phyloP scores from a whole-genome alignment of 2,888 invertebrate genomes.

The Ornithoptera alexandrae region DNA sequence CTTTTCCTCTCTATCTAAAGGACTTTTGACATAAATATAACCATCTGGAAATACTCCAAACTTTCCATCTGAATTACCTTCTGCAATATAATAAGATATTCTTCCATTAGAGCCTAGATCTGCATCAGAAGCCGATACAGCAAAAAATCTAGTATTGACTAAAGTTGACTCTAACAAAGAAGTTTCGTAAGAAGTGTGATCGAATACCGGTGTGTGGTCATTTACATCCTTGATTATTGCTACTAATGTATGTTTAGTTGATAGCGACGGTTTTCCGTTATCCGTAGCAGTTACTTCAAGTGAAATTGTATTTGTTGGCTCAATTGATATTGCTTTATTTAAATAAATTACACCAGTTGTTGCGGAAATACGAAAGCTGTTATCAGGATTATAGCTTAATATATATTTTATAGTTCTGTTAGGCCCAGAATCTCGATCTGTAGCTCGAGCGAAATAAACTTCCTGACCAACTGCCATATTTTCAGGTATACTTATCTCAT shows the following conservation, averaged over 20 bases:
- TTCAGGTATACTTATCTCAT: constrained; percentile 89
- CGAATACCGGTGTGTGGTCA: constrained; percentile 96
- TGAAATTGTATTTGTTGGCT: constrained; percentile 85
- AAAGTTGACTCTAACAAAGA: constrained; percentile 93
- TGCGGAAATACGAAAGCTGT: constrained; percentile 90
- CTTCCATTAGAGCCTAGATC: constrained; percentile 91
- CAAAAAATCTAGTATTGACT: constrained; percentile 94
- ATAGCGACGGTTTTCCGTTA: constrained; percentile 86
- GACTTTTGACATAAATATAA: constrained; percentile 90
- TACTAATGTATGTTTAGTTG: constrained; percentile 86
- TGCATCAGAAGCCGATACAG: constrained; percentile 92
- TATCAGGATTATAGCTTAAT: constrained; percentile 88
- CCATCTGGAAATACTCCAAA: constrained; percentile 98
- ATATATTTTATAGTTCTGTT: constrained; percentile 92
- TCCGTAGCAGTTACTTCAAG: constrained; percentile 93
- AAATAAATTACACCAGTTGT: constrained; percentile 94
- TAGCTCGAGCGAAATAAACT: constrained; percentile 91
- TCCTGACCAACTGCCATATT: constrained; percentile 97
- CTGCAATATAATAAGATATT: constrained; percentile 89
- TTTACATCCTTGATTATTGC: constrained; percentile 93
- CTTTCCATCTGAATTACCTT: constrained; percentile 91
- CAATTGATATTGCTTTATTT: constrained; percentile 87
- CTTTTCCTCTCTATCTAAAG: constrained; percentile 92
- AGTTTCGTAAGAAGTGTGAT: constrained; percentile 94
- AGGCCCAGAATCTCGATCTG: constrained; percentile 92